These are phyloP conservation scores for Varanus salvator DNA, from an alignment of 2,113 vertebrate genomes.

Conservation along the genomic window DNA sequence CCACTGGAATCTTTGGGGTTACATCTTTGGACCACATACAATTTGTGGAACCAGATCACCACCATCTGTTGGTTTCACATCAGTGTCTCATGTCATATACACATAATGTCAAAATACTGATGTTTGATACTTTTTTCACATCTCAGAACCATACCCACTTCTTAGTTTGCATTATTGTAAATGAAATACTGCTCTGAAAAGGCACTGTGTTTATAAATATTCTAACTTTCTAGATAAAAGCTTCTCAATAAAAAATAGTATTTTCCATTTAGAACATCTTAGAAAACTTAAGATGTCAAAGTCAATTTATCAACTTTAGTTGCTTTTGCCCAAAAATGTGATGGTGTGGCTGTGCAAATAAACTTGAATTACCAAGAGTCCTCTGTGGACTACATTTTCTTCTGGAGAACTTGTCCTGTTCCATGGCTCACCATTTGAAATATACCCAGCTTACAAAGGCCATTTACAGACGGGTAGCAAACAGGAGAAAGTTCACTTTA, in stretches of 20 bases:
- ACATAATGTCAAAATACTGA: conserved; percentile 48
- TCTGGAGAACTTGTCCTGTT: conserved; percentile 41
- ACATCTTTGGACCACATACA: not conserved
- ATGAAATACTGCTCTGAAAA: conserved; percentile 50
- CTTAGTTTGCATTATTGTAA: conserved; percentile 61
- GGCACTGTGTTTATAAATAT: conserved; percentile 48
- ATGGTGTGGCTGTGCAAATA: conserved; percentile 59
- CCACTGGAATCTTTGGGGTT: not conserved
- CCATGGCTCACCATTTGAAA: conserved; percentile 18
- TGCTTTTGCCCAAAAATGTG: conserved; percentile 53
- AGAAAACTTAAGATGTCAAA: conserved; percentile 63
- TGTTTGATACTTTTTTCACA: conserved; percentile 50
- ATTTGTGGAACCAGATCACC: not conserved
- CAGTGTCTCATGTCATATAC: conserved; percentile 40
- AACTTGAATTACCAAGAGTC: conserved; percentile 52
- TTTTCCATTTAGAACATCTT: conserved; percentile 56
- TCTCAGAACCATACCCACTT: conserved; percentile 54
- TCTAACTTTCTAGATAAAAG: conserved; percentile 51
- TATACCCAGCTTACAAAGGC: conserved; percentile 40
- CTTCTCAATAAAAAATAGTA: conserved; percentile 48
- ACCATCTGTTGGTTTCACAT: conserved; percentile 3
- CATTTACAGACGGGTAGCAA: conserved; percentile 10
- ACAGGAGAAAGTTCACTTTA: not conserved
- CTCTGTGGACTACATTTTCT: conserved; percentile 50
- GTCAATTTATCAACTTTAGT: conserved; percentile 49